These are phyloP conservation scores for Oreotrochilus melanogaster DNA, from an alignment of 2,113 vertebrate species.

Conservation along the genomic window DNA sequence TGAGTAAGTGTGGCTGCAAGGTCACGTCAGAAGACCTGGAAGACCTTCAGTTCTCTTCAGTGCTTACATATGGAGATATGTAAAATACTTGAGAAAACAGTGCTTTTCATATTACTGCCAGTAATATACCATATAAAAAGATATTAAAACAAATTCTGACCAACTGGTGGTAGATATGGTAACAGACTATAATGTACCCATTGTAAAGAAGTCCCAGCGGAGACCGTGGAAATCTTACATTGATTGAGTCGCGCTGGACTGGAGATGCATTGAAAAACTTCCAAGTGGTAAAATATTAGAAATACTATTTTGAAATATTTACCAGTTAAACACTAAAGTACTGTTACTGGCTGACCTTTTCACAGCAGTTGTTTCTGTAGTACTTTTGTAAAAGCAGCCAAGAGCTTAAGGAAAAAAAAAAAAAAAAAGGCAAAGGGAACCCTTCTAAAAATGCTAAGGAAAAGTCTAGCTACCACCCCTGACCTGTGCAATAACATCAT, in stretches of 20 bases:
- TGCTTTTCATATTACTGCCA: slow-evolving; percentile 73
- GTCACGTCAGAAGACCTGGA: slow-evolving; percentile 19
- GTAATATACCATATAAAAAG: slow-evolving; percentile 75
- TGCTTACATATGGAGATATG: slow-evolving; percentile 66
- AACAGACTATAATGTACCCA: slow-evolving; percentile 77
- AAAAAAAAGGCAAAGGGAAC: neutral
- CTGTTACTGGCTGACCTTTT: slow-evolving; percentile 78
- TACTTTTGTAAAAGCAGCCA: slow-evolving; percentile 77
- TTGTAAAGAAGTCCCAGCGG: slow-evolving; percentile 80
- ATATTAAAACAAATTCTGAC: slow-evolving; percentile 78
- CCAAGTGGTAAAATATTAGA: slow-evolving; percentile 84
- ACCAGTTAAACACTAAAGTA: slow-evolving; percentile 81
- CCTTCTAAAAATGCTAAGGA: too few species aligned
- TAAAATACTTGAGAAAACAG: slow-evolving; percentile 73
- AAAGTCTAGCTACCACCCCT: slow-evolving; percentile 69
- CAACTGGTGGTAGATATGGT: slow-evolving; percentile 68
- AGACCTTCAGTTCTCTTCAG: slow-evolving; percentile 32
- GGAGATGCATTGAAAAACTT: slow-evolving; percentile 77
- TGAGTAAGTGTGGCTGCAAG: neutral
- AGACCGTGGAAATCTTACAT: slow-evolving; percentile 74
- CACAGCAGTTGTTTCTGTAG: slow-evolving; percentile 72
- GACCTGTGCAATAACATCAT: slow-evolving; percentile 82
- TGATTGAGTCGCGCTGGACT: slow-evolving; percentile 75
- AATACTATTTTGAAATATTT: slow-evolving; percentile 80
- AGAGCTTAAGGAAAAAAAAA: slow-evolving; percentile 46